phyloP scores from a whole-genome alignment of 2,113 vertebrate species.

The Tylochromis polylepis region DNA sequence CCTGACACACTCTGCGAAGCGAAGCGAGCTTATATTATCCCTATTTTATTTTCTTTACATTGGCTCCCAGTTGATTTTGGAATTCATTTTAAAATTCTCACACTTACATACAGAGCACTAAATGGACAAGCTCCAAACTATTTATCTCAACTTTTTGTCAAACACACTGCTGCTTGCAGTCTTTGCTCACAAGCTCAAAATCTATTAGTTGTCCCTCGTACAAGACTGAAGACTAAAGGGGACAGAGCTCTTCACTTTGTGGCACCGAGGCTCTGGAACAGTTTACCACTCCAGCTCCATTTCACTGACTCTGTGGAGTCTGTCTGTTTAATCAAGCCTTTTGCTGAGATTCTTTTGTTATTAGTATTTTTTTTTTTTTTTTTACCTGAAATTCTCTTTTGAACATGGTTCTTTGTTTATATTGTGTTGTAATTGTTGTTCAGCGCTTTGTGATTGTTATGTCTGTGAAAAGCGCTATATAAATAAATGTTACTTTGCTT shows the following conservation, averaged over 20 bases:
- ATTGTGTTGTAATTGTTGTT: no score
- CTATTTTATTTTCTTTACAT: background rate
- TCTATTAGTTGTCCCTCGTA: background rate
- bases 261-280: background rate
- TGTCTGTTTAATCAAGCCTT: background rate
- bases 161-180: rapidly evolving
- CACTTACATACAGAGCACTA: background rate
- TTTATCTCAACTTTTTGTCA: background rate
- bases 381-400: no score
- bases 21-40: background rate
- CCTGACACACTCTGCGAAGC: background rate
- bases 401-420: no score
- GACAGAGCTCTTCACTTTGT: background rate
- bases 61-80: background rate
- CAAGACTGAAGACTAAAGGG: background rate
- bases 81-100: background rate
- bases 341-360: no score
- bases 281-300: background rate
- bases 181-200: background rate
- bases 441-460: no score
- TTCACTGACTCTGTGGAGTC: no score
- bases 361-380: no score
- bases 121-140: background rate
- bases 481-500: no score
- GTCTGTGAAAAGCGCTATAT: no score